These are phyloP conservation scores for Hexactinellida sp. DNA, from an alignment of 37 sponge, comb jelly and placozoan species.

Conservation along the genomic window DNA sequence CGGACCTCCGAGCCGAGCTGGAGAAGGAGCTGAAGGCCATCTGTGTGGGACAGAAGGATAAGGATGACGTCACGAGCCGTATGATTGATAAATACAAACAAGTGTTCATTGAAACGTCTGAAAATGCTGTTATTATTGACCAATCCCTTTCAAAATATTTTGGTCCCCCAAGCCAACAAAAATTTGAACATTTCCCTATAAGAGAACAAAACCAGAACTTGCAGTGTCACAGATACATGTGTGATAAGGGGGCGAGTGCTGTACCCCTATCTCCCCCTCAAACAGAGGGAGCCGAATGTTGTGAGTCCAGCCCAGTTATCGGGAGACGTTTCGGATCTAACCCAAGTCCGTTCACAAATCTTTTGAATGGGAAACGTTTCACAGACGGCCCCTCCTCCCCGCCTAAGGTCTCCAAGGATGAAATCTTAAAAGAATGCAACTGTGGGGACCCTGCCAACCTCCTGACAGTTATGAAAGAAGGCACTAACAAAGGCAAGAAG, in stretches of 20 bases:
- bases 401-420: neutral
- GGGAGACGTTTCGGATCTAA: too few species aligned
- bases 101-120: conserved; percentile 37
- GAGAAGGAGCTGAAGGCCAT: conserved; percentile 56
- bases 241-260: too few species aligned
- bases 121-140: conserved; percentile 45
- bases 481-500: conserved; percentile 15
- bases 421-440: neutral
- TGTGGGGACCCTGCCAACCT: conserved; percentile 15
- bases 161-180: conserved; percentile 37
- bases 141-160: conserved; percentile 61
- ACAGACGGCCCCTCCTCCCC: neutral
- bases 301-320: too few species aligned
- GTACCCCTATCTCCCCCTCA: too few species aligned
- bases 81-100: conserved; percentile 57
- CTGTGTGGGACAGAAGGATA: neutral
- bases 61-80: conserved; percentile 34
- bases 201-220: neutral
- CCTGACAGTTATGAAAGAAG: conserved; percentile 21
- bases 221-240: too few species aligned
- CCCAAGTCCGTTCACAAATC: neutral
- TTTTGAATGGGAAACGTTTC: neutral
- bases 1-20: conserved; percentile 71
- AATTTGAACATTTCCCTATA: neutral
- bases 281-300: too few species aligned